Evolutionary conservation across 2,888 invertebrate species (phyloP), one percentile per base, ranked within the genome.

Genomic region (Ichneumoninae sp.): DNA sequence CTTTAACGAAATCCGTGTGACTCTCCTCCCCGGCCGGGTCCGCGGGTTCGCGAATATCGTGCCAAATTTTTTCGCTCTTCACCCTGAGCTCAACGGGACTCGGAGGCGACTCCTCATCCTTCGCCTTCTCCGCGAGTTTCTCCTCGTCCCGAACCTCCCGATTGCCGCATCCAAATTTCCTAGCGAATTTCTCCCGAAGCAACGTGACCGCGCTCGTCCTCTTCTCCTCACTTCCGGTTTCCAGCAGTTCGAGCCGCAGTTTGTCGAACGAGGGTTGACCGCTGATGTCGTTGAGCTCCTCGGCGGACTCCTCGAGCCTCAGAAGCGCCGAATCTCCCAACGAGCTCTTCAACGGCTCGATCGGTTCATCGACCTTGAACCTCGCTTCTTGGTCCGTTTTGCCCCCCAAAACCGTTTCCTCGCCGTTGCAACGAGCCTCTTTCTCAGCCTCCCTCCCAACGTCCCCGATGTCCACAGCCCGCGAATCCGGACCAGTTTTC

Each of bases 171-270:
- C 68, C 50, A 8, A 86, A 70, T 66, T 85, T 85, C 40, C 77
- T 75, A 3, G 69, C 84, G 16, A 91, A 72, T 71, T 91, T 91
- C 68, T 90, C 89, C 3, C 90, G 85, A 7, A 93, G 83, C 62
- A 86, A 88, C 3, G 88, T 86, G n/a, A 91, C 86, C 8, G 90
- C 88, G 71, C 87, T 90, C 44, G 86, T 86, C 84, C 90, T 90
- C 69, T 90, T 90, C 8, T 36, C 68, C 7, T 65, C 26, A 16
- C 65, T 54, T 74, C 66, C 44, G 62, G 66, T 79, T 75, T 83
- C 68, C 30, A 60, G 7, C 13, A 89, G 84, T 86, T 92, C 91
- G 75, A 91, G 75, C n/a, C 89, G 89, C n/a, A 89, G 84, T 80
- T 91, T 90, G 82, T 90, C 88, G 78, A 92, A 91, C 77, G 86